These are phyloP conservation scores for Holcopasites calliopsidis DNA, from an alignment of 1,140 invertebrate genomes.

Conservation along the genomic window DNA sequence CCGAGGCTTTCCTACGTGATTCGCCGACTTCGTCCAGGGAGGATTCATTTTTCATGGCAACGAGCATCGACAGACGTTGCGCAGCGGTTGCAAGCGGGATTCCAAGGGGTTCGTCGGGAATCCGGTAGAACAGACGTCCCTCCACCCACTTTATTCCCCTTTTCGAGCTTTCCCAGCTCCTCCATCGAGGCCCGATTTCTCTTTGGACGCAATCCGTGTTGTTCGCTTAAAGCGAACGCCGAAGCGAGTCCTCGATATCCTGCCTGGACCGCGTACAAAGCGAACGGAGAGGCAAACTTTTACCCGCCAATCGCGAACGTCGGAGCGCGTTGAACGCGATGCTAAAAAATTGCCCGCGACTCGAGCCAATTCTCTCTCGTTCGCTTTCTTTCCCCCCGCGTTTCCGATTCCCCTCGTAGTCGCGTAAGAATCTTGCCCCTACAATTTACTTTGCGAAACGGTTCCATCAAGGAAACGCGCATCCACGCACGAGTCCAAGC, in stretches of 20 bases:
- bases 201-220: background rate
- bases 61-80: background rate
- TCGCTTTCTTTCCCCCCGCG: background rate
- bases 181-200: background rate
- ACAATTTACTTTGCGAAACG: too few relatives aligned
- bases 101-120: background rate
- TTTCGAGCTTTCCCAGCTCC: background rate
- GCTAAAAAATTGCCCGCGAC: background rate
- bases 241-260: background rate
- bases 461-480: too few relatives aligned
- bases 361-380: background rate
- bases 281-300: background rate
- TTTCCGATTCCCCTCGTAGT: too few relatives aligned
- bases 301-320: background rate
- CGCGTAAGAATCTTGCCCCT: too few relatives aligned
- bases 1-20: conserved; percentile 16
- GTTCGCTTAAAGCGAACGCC: too few relatives aligned
- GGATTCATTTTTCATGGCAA: conserved; percentile 22
- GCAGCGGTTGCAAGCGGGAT: background rate
- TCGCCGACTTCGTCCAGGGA: background rate
- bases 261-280: background rate
- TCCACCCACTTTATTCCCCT: background rate
- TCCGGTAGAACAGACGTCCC: background rate
- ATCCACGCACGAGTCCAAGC: too few relatives aligned
- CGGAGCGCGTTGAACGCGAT: background rate